Percentiles rank a stretch among this genome's conserved stretches.
These are phyloP conservation scores for Hyppa rectilinea DNA, from an alignment of 2,888 invertebrate genomes.

Conservation along the genomic window DNA sequence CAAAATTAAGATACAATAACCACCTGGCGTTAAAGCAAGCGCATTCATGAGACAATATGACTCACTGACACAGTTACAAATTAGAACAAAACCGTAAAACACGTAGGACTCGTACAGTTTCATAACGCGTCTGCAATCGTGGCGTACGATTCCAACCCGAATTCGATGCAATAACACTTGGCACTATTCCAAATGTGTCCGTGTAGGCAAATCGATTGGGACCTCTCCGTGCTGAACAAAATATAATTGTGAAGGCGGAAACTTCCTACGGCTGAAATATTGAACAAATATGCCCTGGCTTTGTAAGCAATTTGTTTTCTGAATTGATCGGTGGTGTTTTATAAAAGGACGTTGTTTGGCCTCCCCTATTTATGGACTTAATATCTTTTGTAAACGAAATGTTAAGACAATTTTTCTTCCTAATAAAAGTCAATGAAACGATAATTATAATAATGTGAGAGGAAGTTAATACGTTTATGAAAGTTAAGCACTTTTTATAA, in stretches of 20 bases:
- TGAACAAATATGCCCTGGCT: constrained; percentile 58
- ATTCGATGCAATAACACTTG: constrained; percentile 86
- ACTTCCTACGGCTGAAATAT: constrained; percentile 63
- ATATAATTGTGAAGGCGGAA: constrained; percentile 67
- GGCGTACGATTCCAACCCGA: constrained; percentile 67
- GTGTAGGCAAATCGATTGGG: constrained; percentile 85
- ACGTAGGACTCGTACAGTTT: constrained; percentile 61
- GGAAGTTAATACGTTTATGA: constrained; percentile 5
- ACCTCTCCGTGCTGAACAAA: constrained; percentile 64
- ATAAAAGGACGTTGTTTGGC: constrained; percentile 33
- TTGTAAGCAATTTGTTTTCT: constrained; percentile 61
- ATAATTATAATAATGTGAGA: not conserved
- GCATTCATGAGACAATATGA: constrained; percentile 22
- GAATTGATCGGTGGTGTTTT: constrained; percentile 59
- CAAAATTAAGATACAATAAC: constrained; percentile 8
- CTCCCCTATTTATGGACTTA: constrained; percentile 40
- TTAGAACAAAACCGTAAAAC: constrained; percentile 49
- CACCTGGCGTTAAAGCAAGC: not conserved
- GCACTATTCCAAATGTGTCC: constrained; percentile 84
- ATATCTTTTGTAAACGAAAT: constrained; percentile 24
- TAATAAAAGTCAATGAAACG: not conserved
- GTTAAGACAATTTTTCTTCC: constrained; percentile 6
- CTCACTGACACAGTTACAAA: constrained; percentile 48
- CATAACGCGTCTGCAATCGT: constrained; percentile 72
- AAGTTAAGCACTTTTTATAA: not conserved